Evolutionary conservation across 2,888 invertebrate genomes (phyloP), one percentile per base, ranked within the genome.

Genomic region (Napeogenes inachia): DNA sequence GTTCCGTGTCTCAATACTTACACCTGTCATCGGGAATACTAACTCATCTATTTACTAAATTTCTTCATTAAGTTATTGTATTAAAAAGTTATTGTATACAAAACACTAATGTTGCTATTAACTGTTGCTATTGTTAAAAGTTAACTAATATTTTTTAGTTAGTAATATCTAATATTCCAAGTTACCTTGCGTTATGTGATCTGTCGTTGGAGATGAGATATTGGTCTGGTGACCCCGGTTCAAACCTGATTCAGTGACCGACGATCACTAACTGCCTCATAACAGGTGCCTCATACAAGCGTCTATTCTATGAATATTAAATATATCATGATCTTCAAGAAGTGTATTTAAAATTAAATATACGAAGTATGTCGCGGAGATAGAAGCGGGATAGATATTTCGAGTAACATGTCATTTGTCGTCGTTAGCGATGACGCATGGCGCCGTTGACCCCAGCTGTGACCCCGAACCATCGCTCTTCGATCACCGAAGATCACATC

Each of bases 361-460:
- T 35, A 13, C 57, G 59, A 66, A 61, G 42, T 66, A 57, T 59
- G 59, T 57, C 45, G 57, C 60, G 45, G 47, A 59, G 57, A 59
- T 56, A 61, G 68, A 72, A 70, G 70, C 62, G 60, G 63, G 68
- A 61, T 65, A 63, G 73, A 73, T 74, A 72, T 73, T 74, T 73
- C 71, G 72, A 73, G 70, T 73, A 81, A 82, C 80, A 77, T 81
- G 85, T 88, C 88, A 88, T 90, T 89, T 89, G 89, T 89, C 90
- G 89, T 90, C 89, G 84, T 89, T 90, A 90, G 83, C 81, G 85
- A 90, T 89, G 90, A 89, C 87, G 84, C 83, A 90, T 84, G 86
- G 78, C 85, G 80, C 70, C 73, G 80, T 79, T 87, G 89, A 89
- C 89, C 89, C 81, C 80, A 73, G 69, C 68, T 71, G 69, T 81